Evolutionary conservation across 2,888 invertebrate species (phyloP), one percentile per base, ranked within the genome.

Genomic region (Gonocerus acuteangulatus): DNA sequence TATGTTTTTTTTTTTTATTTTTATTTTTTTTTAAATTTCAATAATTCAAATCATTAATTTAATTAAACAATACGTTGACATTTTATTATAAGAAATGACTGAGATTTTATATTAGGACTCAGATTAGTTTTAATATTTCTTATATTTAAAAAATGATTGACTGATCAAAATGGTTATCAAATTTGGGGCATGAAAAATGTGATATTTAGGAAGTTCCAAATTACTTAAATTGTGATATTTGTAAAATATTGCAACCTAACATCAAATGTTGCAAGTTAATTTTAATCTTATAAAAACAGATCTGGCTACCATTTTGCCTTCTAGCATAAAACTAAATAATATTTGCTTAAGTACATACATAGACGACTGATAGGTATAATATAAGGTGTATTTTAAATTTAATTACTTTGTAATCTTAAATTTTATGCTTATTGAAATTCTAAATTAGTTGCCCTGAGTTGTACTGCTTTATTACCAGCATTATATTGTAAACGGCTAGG

Each of bases 271-370:
- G 47, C 39, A 48, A 47, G 54, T 60, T n/a, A 45, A 47, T 45
- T 49, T 48, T 39, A 48, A 44, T 19, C 18, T 21, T 22, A 44
- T 48, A 39, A 48, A 57, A 49, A 48, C 48, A 63, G 51, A 59
- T 64, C 61, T 64, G 64, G 64, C 64, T 64, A 64, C 64, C 64
- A 61, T 62, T 64, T 64, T 64, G 64, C 64, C 64, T 64, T 64
- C 59, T 64, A 63, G 63, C 61, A 48, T 63, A 57, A 62, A 60
- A 60, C 54, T 39, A 48, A 63, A 48, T 42, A 47, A 56, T 60
- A 58, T 60, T 52, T 56, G 60, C 60, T 60, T 63, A 36, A 51
- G 32, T 51, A 27, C 32, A 48, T 63, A 36, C 49, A 63, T 63
- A 63, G 60, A 60, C 34, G 62, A 63, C 62, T 63, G 62, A 63